Evolutionary conservation across 1,140 invertebrate species (phyloP), one percentile per base, ranked within the genome.

Genomic region (Brachionus rubens): DNA sequence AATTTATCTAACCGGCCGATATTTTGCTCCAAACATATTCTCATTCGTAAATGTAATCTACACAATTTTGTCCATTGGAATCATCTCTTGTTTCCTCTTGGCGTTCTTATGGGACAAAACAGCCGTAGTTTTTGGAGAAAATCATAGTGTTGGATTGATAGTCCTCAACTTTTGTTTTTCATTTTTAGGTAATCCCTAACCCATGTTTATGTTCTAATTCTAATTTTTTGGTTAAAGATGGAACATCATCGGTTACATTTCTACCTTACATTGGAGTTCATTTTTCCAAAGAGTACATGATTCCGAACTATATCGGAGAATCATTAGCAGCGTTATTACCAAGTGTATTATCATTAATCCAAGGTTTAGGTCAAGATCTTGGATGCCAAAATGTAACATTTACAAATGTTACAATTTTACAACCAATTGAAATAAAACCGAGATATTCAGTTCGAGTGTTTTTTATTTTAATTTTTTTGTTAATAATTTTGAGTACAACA

Each of bases 201-300:
- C n/a, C n/a, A n/a, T n/a, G n/a, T n/a, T n/a, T n/a, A n/a, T n/a
- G n/a, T n/a, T n/a, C n/a, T n/a, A n/a, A n/a, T n/a, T n/a, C n/a
- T n/a, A 36, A 36, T 36, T n/a, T n/a, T n/a, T n/a, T n/a, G n/a
- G n/a, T n/a, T n/a, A n/a, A 14, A 14, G 93, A 93, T 75, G 94
- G 93, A 81, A 95, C 92, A 0, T 94, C 92, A 78, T 94, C 93
- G 0, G 93, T 96, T 24, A 85, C 88, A 0, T 97, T 94, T 81
- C 89, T 94, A 80, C 93, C 93, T 0, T 96, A 91, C 81, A 91
- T 96, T 89, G 88, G 91, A 33, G 86, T 89, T 59, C 48, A 72
- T 41, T 95, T 91, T 78, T 88, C 90, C 78, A 76, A 81, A 14
- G 87, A 90, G 19, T 95, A 90, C 79, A 83, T 91, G 75, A 87